Evolutionary conservation across 2,797 vertebrate genomes (phyloP).

Genomic region (Carapus acus): DNA sequence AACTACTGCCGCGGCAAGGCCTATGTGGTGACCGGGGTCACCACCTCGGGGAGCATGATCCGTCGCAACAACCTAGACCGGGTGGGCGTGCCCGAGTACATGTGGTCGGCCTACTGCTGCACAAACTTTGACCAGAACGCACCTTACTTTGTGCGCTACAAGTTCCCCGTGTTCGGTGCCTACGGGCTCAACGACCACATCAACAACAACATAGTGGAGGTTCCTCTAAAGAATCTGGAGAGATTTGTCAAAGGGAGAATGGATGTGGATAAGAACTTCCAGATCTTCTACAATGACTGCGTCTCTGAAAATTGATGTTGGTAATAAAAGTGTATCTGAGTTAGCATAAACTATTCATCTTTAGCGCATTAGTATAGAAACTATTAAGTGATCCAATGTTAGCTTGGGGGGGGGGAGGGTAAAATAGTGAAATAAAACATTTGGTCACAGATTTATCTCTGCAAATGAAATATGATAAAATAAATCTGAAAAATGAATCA

Average conservation of each 20-base stretch:
- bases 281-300: slow-evolving; percentile 74
- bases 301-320: slow-evolving; percentile 48
- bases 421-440: no score
- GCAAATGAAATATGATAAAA: no score
- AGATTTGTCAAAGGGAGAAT: slow-evolving; percentile 68
- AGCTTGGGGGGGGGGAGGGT: no score
- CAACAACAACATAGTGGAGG: slow-evolving; percentile 68
- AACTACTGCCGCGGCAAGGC: slow-evolving; percentile 69
- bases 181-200: slow-evolving; percentile 66
- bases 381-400: background rate
- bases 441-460: no score
- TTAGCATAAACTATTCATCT: no score
- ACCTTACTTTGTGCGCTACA: slow-evolving; percentile 68
- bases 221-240: slow-evolving; percentile 69
- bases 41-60: slow-evolving; percentile 66
- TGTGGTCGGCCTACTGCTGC: slow-evolving; percentile 74
- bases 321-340: background rate
- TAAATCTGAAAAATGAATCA: no score
- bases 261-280: slow-evolving; percentile 72
- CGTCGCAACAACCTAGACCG: slow-evolving; percentile 65
- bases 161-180: slow-evolving; percentile 66
- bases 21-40: slow-evolving; percentile 64
- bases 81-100: slow-evolving; percentile 65
- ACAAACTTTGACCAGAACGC: slow-evolving; percentile 66
- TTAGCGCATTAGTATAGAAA: background rate